Conservation (phyloP, 1,140 invertebrate genomes). For the Sitophilus oryzae region DNA sequence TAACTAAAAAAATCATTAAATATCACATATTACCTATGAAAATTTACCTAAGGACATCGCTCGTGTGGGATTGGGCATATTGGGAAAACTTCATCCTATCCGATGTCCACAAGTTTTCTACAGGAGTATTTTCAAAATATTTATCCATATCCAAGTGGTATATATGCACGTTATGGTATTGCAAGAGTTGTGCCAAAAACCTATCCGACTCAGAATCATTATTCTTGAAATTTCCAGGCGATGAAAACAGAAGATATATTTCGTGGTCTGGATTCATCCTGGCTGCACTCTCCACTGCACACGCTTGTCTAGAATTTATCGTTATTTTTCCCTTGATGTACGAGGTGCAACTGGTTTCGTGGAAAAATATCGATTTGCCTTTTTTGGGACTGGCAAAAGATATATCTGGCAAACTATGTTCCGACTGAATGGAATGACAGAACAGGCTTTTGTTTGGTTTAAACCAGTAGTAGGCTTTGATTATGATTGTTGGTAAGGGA, state of each 20-base stretch:
- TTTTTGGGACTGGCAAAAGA: conserved; percentile 22
- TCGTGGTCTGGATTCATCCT: conserved; percentile 52
- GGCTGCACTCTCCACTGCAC: conserved; percentile 62
- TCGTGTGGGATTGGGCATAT: conserved; percentile 57
- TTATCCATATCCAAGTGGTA: conserved; percentile 50
- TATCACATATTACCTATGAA: conserved; percentile 14
- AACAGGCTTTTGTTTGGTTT: conserved; percentile 18
- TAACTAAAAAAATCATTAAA: no score
- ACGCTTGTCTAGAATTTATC: conserved; percentile 54
- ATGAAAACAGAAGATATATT: conserved; percentile 53
- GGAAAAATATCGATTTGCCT: conserved; percentile 42
- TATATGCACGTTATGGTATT: conserved; percentile 56
- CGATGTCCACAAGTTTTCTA: conserved; percentile 54
- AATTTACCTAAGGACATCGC: conserved; percentile 53
- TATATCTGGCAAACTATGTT: conserved; percentile 32
- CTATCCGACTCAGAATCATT: conserved; percentile 37
- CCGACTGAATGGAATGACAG: conserved; percentile 17
- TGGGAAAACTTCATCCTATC: conserved; percentile 50
- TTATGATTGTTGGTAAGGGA: conserved; percentile 1
- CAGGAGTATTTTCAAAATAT: conserved; percentile 55
- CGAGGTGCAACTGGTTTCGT: conserved; percentile 44
- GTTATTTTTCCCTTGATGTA: conserved; percentile 41
- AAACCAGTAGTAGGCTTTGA: conserved; percentile 16
- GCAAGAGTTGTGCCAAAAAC: conserved; percentile 45
- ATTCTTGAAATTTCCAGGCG: conserved; percentile 43